Conservation (phyloP, 2,797 vertebrate species). For the Sarcophilus harrisii region DNA sequence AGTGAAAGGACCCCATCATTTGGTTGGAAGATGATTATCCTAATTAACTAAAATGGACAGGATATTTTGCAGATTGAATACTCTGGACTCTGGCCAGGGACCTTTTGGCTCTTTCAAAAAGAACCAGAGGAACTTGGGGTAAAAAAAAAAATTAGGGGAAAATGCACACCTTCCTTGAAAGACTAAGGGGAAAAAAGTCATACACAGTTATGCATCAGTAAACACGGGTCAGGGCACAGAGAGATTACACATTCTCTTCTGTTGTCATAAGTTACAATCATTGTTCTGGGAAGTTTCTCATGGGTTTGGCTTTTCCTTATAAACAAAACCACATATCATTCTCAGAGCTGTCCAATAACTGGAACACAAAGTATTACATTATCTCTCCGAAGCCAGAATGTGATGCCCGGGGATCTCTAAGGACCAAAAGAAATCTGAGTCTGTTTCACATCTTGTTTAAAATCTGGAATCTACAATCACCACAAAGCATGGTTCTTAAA, state of each 20-base stretch:
- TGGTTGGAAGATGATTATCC: conserved; percentile 20
- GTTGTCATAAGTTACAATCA: conserved; percentile 71
- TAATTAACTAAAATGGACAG: conserved; percentile 2
- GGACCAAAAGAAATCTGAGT: background rate
- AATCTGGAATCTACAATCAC: background rate
- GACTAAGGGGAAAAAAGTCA: conserved; percentile 52
- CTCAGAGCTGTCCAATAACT: conserved; percentile 62
- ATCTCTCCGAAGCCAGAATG: conserved; percentile 40
- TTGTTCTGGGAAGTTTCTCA: conserved; percentile 78
- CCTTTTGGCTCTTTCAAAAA: conserved; percentile 45
- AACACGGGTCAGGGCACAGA: conserved; percentile 47
- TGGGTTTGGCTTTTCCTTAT: conserved; percentile 68
- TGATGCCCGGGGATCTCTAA: conserved; percentile 11
- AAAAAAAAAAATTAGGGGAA: conserved; percentile 24
- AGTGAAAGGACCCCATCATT: background rate
- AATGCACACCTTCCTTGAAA: conserved; percentile 59
- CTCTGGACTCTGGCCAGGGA: conserved; percentile 18
- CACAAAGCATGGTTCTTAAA: background rate
- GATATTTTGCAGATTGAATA: conserved; percentile 15
- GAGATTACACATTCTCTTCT: conserved; percentile 59
- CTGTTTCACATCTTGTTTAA: background rate
- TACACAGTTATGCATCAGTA: conserved; percentile 58
- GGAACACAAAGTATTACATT: conserved; percentile 52
- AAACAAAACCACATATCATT: conserved; percentile 76
- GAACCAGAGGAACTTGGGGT: background rate